A percentile compares a stretch with the other conserved stretches of the same genome.
phyloP scores from a whole-genome alignment of 1,140 invertebrate species.

The Eumeta japonica region DNA sequence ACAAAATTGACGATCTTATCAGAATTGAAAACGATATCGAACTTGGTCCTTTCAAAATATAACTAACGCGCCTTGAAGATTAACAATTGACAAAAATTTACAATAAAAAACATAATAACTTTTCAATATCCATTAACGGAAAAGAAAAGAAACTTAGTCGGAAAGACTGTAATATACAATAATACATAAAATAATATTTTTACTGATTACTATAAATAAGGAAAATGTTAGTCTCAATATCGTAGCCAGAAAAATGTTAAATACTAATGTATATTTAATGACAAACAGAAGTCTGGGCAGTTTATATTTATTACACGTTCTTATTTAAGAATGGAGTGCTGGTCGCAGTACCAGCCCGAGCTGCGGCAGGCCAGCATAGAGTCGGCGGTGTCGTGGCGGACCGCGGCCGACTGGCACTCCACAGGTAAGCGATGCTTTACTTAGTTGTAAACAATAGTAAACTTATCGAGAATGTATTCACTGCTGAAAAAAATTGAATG shows the following conservation, averaged over 20 bases:
- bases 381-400: constrained; percentile 47
- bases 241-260: background rate
- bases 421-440: constrained; percentile 29
- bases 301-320: too few relatives aligned
- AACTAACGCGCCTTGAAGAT: too few relatives aligned
- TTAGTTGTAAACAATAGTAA: too few relatives aligned
- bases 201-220: background rate
- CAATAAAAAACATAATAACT: too few relatives aligned
- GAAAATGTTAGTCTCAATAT: background rate
- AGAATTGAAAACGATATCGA: too few relatives aligned
- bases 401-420: constrained; percentile 46
- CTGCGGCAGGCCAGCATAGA: constrained; percentile 45
- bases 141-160: background rate
- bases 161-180: background rate
- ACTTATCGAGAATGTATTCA: too few relatives aligned
- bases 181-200: background rate
- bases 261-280: background rate
- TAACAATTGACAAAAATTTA: too few relatives aligned
- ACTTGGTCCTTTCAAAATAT: too few relatives aligned
- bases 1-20: too few relatives aligned
- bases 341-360: constrained; percentile 26
- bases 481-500: too few relatives aligned
- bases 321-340: constrained; percentile 43
- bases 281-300: too few relatives aligned
- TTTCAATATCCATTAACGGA: too few relatives aligned